Percentiles rank a stretch among this genome's conserved stretches.
Evolutionary conservation across 2,888 invertebrate genomes (phyloP).

Genomic region (Pseudococcus viburni): DNA sequence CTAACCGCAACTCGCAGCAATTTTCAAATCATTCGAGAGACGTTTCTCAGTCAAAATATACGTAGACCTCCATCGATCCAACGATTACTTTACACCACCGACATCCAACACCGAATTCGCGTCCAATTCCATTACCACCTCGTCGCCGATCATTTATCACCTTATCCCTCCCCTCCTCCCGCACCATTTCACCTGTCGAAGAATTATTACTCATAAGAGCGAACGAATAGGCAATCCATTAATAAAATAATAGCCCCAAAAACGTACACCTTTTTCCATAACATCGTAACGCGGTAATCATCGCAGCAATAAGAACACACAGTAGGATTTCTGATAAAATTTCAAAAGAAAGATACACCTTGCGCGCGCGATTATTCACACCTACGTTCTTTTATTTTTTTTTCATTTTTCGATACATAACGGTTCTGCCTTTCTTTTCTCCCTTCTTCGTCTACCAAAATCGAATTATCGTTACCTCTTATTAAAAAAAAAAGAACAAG

Average conservation of each 20-base stretch:
- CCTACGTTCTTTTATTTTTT: neutral
- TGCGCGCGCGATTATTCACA: constrained; percentile 50
- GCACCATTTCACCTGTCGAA: constrained; percentile 22
- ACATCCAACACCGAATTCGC: neutral
- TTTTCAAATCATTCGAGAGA: too few species aligned
- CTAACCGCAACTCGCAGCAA: too few species aligned
- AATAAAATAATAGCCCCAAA: constrained; percentile 32
- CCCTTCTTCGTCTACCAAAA: neutral
- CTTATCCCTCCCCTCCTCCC: neutral
- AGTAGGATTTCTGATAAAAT: constrained; percentile 50
- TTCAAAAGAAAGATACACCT: constrained; percentile 48
- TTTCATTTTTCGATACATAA: constrained; percentile 5
- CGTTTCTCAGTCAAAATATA: too few species aligned
- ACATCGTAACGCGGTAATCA: neutral
- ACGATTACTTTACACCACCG: neutral
- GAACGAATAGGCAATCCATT: neutral
- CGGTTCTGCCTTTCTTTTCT: constrained; percentile 13
- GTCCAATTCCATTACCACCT: constrained; percentile 19
- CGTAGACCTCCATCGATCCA: neutral
- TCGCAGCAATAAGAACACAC: constrained; percentile 16
- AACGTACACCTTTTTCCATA: neutral
- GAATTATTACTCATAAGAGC: neutral
- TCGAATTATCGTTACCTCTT: constrained; percentile 16
- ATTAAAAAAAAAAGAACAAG: neutral
- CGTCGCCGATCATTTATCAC: constrained; percentile 33